Base-by-base conservation (phyloP, 2,113 vertebrate species). In the Uria lomvia region DNA sequence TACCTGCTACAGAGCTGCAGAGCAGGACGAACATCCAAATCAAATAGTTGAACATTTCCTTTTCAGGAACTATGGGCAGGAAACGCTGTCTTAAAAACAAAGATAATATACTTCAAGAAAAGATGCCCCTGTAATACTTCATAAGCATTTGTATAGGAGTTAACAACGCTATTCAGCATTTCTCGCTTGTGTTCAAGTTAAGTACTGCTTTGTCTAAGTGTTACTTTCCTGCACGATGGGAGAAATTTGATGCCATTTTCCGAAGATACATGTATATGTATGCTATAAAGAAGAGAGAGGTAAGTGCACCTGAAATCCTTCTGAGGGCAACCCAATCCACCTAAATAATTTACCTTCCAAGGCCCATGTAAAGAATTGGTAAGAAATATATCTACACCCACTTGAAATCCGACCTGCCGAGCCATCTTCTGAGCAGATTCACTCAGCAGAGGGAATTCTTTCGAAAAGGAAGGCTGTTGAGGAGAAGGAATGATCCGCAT, bases 1-100 rank as follows among this genome's bases (percentile, higher is more conserved):
- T 95, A 97, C 97, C 97, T 93, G 79, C 77, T 86, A 62, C 2
- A 55, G 73, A 94, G 42, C 38, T 91, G 85, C 43, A 94, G 62
- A 95, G 53, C 27, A 97, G 45, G 52, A 94, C 1, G 0, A 96
- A 62, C 26, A 93, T 66, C 92, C 96, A 95, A 60, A 96, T 50
- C 76, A 91, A 72, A 80, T 2, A 58, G 65, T 0, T 42, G n/a
- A 94, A 89, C 92, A 96, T 95, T 72, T 96, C 50, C 34, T 82
- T 92, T 82, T 74, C 85, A 68, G 30, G 52, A 74, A 72, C 18
- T 73, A 36, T 4, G 4, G 15, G 34, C 50, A 90, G 38, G 42
- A 84, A 90, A 67, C 26, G 29, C 97, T 97, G 94, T 87, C 56
- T 75, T 20, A 86, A 92, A 91, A 90, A 86, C 2, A 59, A 74